Base-by-base conservation (phyloP, 2,797 vertebrate species). In the Microctenopoma stevenorrisi region DNA sequence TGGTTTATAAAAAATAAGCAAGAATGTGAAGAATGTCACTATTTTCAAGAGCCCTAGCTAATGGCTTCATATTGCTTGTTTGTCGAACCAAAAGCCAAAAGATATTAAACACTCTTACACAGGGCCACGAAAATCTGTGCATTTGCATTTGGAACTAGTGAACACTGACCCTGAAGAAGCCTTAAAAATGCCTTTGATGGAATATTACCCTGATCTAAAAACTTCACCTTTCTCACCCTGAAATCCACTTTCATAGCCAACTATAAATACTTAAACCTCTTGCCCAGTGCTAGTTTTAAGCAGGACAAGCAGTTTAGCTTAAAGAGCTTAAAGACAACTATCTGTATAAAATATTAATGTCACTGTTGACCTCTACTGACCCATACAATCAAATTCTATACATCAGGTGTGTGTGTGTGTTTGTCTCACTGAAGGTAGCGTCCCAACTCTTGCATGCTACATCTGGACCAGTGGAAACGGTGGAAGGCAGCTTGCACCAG, bases 401-500 rank as follows among this genome's bases (percentile, higher is more conserved):
- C 43, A 50, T 22, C 22, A 22, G 22, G 47, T 52, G 42, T 42
- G 47, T 33, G 38, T 42, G 18, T 48, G 33, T 52, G 0, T 58
- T 61, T 50, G 71, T 78, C 96, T 98, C 90, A 99, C 98, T 96
- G 95, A 64, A 99, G 94, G 76, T 98, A 98, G 43, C 96, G 95
- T 81, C 93, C 94, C 68, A 99, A 94, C 91, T 99, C 98, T 83
- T 99, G 97, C 88, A 97, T 96, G 94, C 98, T 99, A 93, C 98
- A 99, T 78, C 95, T 96, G 72, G 97, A 98, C 98, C 98, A 99
- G 82, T 98, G 97, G 91, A 99, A 99, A 71, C 96, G 96, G 72
- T 99, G 98, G 89, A 99, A 99, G 9, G 98, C 97, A 0, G 98
- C 98, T 81, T 99, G 98, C 67, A 99, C 98, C 54, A 99, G 93